Base-by-base conservation (phyloP, 2,888 invertebrate species). In the Notocelia uddmanniana region DNA sequence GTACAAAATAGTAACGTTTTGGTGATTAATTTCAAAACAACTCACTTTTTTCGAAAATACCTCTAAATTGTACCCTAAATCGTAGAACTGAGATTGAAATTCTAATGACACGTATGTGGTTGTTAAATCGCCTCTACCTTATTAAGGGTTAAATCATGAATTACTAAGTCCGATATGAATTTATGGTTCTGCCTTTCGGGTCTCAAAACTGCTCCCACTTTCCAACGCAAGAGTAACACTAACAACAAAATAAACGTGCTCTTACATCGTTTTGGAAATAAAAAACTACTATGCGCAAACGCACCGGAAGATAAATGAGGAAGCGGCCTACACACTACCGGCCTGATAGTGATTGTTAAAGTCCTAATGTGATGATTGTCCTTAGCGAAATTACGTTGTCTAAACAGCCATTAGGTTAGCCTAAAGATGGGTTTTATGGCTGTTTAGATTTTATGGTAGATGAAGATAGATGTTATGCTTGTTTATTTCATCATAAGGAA, bases 281-380 rank as follows among this genome's bases (percentile, higher is more conserved):
- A 23, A 23, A 2, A 21, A 21, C 8, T 15, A 5, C 15, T 21
- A 60, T 60, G 41, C 60, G 59, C 34, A 13, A 6, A n/a, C 34
- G 41, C 41, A 23, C 45, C 60, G 60, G 52, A 63, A 52, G 31
- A 31, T 52, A 19, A 6, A 63, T 31, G 48, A 63, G 50, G 48
- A 63, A 52, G 52, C 52, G 34, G 50, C 63, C 50, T 63, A 52
- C 63, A 60, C 60, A 48, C 60, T 60, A 60, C 60, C 60, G 60
- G 45, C 37, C 58, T 11, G 60, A 60, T 60, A 60, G 60, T n/a
- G 45, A 45, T 60, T 60, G 45, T 60, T 37, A 3, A 8, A 10
- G 18, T 26, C 45, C 45, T 60, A 60, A 60, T 45, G 60, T 60
- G 23, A 9, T n/a, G 23, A 60, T 6, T 48, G 60, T 45, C 60